These are phyloP conservation scores for Acrossocheilus wenchowensis DNA, from an alignment of 2,797 vertebrate genomes.

Conservation along the genomic window DNA sequence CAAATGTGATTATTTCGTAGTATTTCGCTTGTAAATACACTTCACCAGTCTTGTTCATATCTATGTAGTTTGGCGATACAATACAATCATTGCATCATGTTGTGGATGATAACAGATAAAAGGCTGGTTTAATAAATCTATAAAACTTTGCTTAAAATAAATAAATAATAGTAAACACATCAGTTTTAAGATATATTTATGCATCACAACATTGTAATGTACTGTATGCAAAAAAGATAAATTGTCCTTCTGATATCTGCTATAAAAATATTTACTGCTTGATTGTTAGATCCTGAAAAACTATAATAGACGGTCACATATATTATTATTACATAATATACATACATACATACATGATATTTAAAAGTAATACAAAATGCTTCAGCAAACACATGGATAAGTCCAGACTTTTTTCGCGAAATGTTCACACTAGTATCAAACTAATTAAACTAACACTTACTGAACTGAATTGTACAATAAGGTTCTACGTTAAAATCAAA, in stretches of 20 bases:
- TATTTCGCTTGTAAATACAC: constrained; percentile 17
- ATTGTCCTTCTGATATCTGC: neutral
- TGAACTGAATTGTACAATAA: neutral
- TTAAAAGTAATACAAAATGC: neutral
- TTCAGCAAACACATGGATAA: neutral
- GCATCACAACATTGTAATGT: neutral
- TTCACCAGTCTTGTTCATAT: neutral
- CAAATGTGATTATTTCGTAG: constrained; percentile 50
- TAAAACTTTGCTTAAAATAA: neutral
- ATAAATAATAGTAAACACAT: neutral
- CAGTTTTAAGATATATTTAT: neutral
- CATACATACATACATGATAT: no score
- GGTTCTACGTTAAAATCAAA: neutral
- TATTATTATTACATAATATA: no score
- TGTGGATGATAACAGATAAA: neutral
- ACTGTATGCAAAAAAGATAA: neutral
- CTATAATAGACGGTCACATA: no score
- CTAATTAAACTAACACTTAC: neutral
- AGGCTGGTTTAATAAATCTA: neutral
- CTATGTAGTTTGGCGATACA: neutral
- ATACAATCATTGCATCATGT: neutral
- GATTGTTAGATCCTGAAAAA: neutral
- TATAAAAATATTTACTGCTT: neutral
- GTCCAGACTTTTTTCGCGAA: no score
- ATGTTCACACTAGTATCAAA: neutral